Conservation (phyloP, 1,140 invertebrate species). For the Caerostris extrusa region DNA sequence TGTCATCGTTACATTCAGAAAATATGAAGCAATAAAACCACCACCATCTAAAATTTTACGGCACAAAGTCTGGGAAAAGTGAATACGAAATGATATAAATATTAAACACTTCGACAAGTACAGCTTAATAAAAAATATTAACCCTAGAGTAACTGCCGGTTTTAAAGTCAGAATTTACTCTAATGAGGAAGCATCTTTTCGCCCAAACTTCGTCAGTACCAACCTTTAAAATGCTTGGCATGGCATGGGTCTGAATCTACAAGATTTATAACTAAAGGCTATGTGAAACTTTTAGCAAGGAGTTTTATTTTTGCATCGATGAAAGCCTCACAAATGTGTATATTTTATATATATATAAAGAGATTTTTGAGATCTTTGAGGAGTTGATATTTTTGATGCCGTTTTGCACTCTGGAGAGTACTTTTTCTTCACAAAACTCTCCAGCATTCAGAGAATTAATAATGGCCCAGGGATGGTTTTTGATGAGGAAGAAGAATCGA, state of each 20-base stretch:
- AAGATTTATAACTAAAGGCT: constrained; percentile 62
- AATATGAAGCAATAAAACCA: neutral
- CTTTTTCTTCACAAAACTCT: neutral
- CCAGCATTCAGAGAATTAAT: neutral
- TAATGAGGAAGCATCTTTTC: constrained; percentile 29
- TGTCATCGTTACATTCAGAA: too few species aligned
- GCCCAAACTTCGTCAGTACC: neutral
- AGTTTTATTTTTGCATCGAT: constrained; percentile 27
- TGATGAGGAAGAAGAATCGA: neutral
- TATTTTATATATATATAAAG: constrained; percentile 5
- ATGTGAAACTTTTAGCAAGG: constrained; percentile 18
- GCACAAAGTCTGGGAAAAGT: neutral
- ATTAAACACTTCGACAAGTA: constrained; percentile 39
- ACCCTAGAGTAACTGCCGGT: constrained; percentile 20
- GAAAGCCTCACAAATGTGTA: neutral
- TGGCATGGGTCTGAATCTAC: neutral
- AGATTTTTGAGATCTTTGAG: neutral
- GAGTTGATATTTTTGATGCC: constrained; percentile 19
- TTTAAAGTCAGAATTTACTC: constrained; percentile 54
- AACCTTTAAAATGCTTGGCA: neutral
- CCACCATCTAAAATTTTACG: too few species aligned
- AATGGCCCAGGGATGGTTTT: constrained; percentile 17
- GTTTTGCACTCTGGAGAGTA: neutral
- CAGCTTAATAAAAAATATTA: constrained; percentile 9
- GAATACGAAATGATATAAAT: constrained; percentile 28